Evolutionary conservation across 2,888 invertebrate genomes (phyloP).

Genomic region (Dugesia japonica): DNA sequence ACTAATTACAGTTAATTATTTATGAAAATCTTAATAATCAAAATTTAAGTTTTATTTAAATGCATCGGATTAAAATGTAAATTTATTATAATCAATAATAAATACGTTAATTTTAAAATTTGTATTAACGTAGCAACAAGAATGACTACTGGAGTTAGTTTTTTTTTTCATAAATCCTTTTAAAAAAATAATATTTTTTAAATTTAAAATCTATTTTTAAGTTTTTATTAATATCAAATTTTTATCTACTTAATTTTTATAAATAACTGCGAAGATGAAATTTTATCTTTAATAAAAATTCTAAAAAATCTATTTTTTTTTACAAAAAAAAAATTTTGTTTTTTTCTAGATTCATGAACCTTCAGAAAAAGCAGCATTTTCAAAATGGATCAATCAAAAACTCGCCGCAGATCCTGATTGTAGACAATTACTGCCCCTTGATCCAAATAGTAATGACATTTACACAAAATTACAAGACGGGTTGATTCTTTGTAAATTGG

Average conservation of each 20-base stretch:
- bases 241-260: no score
- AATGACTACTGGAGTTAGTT: neutral
- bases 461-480: constrained; percentile 85
- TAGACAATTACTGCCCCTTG: constrained; percentile 65
- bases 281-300: no score
- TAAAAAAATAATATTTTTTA: no score
- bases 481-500: constrained; percentile 77
- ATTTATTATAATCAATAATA: neutral
- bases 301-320: neutral
- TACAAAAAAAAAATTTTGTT: neutral
- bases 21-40: no score
- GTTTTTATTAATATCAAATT: no score
- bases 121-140: neutral
- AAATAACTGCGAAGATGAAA: no score
- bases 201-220: no score
- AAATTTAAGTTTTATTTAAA: no score
- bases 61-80: neutral
- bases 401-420: constrained; percentile 73
- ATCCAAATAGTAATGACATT: constrained; percentile 56
- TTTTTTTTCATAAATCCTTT: no score
- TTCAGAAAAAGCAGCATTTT: neutral
- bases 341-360: neutral
- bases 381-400: constrained; percentile 39
- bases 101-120: neutral
- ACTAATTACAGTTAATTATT: no score